Evolutionary conservation across 2,113 vertebrate genomes (phyloP).

Genomic region (Scomber japonicus): DNA sequence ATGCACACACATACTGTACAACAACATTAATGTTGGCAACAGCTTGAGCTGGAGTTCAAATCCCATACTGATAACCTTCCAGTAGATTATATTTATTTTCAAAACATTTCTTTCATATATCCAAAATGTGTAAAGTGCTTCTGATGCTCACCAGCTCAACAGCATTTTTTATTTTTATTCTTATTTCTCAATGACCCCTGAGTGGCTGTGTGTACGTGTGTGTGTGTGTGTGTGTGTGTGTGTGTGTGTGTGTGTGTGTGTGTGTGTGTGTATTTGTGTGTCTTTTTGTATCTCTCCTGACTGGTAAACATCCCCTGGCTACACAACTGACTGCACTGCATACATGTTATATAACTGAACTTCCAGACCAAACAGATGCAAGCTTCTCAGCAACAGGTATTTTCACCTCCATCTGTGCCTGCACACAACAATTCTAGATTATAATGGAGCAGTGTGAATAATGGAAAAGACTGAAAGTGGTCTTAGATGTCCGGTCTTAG

Average conservation of each 20-base stretch:
- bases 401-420: constrained; percentile 25
- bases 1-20: not conserved
- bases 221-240: not conserved
- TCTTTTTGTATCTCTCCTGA: constrained; percentile 13
- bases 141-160: constrained; percentile 5
- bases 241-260: not conserved
- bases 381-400: constrained; percentile 53
- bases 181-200: constrained; percentile 32
- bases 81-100: constrained; percentile 46
- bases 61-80: constrained; percentile 30
- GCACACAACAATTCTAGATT: constrained; percentile 12
- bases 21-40: constrained; percentile 11
- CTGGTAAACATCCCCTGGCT: constrained; percentile 53
- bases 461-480: constrained; percentile 1
- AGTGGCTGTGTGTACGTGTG: constrained; percentile 14
- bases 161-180: constrained; percentile 18
- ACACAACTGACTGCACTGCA: constrained; percentile 18
- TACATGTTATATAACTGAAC: constrained; percentile 58
- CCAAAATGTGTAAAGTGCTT: constrained; percentile 44
- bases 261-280: constrained; percentile 12
- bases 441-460: constrained; percentile 18
- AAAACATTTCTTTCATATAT: constrained; percentile 45
- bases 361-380: constrained; percentile 31
- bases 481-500: not conserved
- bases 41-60: constrained; percentile 30